phyloP scores from a whole-genome alignment of 2,888 invertebrate genomes.

The Pristionchus japonicus region DNA sequence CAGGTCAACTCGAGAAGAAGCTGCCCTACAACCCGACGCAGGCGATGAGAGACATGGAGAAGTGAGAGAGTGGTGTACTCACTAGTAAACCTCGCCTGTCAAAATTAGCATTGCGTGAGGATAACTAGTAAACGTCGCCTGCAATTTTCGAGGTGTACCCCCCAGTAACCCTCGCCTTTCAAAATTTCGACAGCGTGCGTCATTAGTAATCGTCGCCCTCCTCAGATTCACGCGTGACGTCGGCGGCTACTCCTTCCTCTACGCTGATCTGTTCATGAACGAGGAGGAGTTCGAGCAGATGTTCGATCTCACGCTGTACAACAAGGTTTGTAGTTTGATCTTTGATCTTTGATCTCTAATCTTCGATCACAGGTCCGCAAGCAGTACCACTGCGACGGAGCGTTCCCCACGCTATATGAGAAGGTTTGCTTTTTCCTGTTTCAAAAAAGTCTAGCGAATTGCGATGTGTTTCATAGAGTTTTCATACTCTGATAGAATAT shows the following conservation, averaged over 20 bases:
- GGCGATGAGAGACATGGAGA: constrained; percentile 83
- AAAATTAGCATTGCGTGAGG: not conserved
- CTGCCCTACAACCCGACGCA: constrained; percentile 81
- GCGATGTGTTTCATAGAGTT: not conserved
- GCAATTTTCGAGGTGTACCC: not conserved
- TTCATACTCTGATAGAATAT: too few relatives aligned
- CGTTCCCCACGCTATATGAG: constrained; percentile 82
- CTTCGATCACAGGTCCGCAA: constrained; percentile 56
- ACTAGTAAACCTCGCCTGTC: not conserved
- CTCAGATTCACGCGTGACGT: constrained; percentile 81
- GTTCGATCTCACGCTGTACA: constrained; percentile 83
- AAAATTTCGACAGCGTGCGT: not conserved
- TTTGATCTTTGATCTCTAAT: not conserved
- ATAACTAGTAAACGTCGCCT: not conserved
- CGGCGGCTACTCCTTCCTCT: constrained; percentile 82
- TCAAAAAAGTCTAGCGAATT: not conserved
- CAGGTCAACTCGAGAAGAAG: constrained; percentile 80
- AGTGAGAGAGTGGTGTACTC: constrained; percentile 69
- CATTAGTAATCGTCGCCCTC: constrained; percentile 6
- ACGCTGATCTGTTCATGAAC: constrained; percentile 84
- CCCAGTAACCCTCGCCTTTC: not conserved
- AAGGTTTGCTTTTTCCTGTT: constrained; percentile 75
- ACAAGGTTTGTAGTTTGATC: constrained; percentile 77
- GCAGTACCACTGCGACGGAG: constrained; percentile 78
- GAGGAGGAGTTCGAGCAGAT: constrained; percentile 82